phyloP scores from a whole-genome alignment of 2,113 vertebrate genomes.

The Colossoma macropomum region DNA sequence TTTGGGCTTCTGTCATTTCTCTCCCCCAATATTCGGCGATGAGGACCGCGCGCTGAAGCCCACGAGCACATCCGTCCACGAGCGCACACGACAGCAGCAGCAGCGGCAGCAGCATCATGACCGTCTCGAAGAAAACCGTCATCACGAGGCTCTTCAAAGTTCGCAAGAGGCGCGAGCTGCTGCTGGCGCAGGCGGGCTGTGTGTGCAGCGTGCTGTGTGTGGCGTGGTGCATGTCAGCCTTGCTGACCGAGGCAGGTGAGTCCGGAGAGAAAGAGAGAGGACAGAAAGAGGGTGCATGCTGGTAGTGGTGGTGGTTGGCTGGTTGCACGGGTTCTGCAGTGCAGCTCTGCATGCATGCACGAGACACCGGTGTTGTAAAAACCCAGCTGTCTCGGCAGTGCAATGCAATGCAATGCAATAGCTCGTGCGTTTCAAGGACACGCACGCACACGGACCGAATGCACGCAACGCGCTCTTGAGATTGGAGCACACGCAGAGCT shows the following conservation, averaged over 20 bases:
- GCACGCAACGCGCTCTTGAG: not conserved
- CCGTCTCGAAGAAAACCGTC: slow-evolving; percentile 74
- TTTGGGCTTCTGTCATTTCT: not conserved
- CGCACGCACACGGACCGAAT: not conserved
- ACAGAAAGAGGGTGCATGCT: not conserved
- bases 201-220: slow-evolving; percentile 89
- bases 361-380: not conserved
- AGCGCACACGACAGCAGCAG: slow-evolving; percentile 67
- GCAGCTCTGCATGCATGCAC: slow-evolving; percentile 45
- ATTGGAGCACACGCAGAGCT: not conserved
- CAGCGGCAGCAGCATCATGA: slow-evolving; percentile 36
- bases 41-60: slow-evolving; percentile 13
- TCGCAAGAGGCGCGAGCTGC: slow-evolving; percentile 92
- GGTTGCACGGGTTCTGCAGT: slow-evolving; percentile 63
- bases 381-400: not conserved
- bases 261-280: slow-evolving; percentile 14
- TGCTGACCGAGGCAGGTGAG: slow-evolving; percentile 89
- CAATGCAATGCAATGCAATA: not conserved
- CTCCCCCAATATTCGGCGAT: not conserved
- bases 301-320: slow-evolving; percentile 44
- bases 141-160: slow-evolving; percentile 86
- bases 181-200: slow-evolving; percentile 89
- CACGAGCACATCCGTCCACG: slow-evolving; percentile 8
- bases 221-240: slow-evolving; percentile 85
- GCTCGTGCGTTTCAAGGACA: slow-evolving; percentile 57